Evolutionary conservation across 2,113 vertebrate species (phyloP), one percentile per base, ranked within the genome.

Genomic region (Hypanus sabinus): DNA sequence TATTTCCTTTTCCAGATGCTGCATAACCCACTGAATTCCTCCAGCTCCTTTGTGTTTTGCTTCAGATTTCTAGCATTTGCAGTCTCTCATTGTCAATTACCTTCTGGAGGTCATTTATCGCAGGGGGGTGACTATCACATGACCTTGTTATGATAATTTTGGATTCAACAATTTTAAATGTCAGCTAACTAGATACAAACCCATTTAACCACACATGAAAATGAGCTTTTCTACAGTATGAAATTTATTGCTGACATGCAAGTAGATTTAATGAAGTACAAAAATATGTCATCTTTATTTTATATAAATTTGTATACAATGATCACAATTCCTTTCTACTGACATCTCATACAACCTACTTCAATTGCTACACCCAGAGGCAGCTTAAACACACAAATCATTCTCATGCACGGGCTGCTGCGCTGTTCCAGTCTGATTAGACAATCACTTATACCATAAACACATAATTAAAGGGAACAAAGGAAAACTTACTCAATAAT

Each of bases 181-280:
- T 5, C 60, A 68, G 85, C 60, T 65, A 33, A 20, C 85, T 33
- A n/a, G 85, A 90, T 65, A 68, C 33, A 62, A 68, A 90, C 85
- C 85, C 85, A 73, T 75, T 73, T 55, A 93, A 93, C 68, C 68
- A 93, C 91, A 93, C 1, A 0, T 30, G 80, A 46, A 33, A 60
- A 38, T 75, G 36, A 68, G 73, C 94, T 97, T 97, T 96, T 97
- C 97, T 98, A 98, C 96, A 94, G 94, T 96, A 96, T 95, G 95
- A 96, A 96, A 95, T 95, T 99, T 99, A 99, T 99, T 99, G 98
- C 98, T 97, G 97, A 98, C 98, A 98, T 99, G 98, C 98, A 98
- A 98, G 98, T 98, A 98, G 96, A 98, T 98, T 97, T 94, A 97
- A 97, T 98, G 97, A 97, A 97, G 98, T 99, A 99, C 97, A 99